Evolutionary conservation across 2,888 invertebrate species (phyloP).

Genomic region (Galeopsomyia nigrocyanea): DNA sequence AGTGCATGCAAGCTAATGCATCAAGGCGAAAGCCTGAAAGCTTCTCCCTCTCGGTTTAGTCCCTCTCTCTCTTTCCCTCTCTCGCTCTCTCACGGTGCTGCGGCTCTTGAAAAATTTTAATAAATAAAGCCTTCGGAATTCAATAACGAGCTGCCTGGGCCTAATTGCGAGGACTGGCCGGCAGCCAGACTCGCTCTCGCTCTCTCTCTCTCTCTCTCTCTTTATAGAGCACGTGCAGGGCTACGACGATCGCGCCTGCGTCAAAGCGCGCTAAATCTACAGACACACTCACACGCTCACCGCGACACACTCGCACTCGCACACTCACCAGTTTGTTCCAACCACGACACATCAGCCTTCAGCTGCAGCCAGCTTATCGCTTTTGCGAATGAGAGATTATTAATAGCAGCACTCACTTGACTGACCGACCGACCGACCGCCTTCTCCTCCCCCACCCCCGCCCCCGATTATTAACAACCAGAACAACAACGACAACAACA

Average conservation of each 20-base stretch:
- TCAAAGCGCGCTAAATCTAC: too few species aligned
- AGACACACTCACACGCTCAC: too few species aligned
- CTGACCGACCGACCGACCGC: background rate
- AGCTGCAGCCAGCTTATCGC: background rate
- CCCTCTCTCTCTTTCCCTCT: slow-evolving; percentile 28
- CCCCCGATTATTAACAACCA: background rate
- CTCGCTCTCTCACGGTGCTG: slow-evolving; percentile 41
- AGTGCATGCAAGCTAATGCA: slow-evolving; percentile 67
- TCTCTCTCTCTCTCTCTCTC: slow-evolving; percentile 6
- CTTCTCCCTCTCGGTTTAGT: slow-evolving; percentile 37
- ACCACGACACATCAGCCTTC: background rate
- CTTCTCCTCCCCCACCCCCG: background rate
- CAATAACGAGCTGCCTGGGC: slow-evolving; percentile 1
- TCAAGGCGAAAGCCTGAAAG: slow-evolving; percentile 57
- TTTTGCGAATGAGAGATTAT: slow-evolving; percentile 1
- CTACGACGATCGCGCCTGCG: too few species aligned
- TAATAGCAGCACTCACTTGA: slow-evolving; percentile 1
- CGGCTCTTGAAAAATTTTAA: slow-evolving; percentile 66
- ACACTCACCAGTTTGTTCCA: too few species aligned
- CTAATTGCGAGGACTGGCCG: background rate
- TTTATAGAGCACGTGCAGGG: background rate
- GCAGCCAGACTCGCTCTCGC: slow-evolving; percentile 5
- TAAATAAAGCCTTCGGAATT: slow-evolving; percentile 57
- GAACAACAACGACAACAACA: background rate
- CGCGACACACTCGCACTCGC: background rate